A percentile compares a stretch with the other conserved stretches of the same genome.
phyloP scores from a whole-genome alignment of 2,113 vertebrate species.

The Camelus bactrianus region DNA sequence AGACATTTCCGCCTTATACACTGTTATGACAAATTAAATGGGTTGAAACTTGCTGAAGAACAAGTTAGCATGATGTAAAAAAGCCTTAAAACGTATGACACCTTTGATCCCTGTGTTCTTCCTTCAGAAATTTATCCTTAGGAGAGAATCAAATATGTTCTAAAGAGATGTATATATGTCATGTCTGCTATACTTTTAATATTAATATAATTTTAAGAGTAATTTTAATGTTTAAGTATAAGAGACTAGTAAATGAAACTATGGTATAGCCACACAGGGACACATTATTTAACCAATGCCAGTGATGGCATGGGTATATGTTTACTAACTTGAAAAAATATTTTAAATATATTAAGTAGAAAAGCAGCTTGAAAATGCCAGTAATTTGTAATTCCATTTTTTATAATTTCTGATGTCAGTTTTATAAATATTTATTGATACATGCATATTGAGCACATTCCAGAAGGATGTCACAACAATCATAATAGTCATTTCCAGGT shows the following conservation, averaged over 20 bases:
- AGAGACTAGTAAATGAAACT: background rate
- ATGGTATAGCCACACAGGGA: background rate
- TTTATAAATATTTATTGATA: background rate
- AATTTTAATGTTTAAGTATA: background rate
- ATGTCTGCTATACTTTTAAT: background rate
- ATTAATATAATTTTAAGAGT: background rate
- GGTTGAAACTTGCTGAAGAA: background rate
- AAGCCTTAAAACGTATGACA: background rate
- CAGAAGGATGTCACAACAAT: background rate
- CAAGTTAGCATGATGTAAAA: background rate
- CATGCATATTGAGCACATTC: background rate
- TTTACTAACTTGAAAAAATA: background rate
- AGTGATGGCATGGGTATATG: background rate
- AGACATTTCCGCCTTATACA: background rate
- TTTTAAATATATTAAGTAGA: background rate
- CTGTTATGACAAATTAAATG: background rate
- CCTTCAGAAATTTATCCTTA: background rate
- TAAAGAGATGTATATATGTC: background rate
- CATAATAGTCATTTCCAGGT: background rate
- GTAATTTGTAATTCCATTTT: background rate
- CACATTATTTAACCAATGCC: background rate
- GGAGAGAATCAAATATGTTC: background rate
- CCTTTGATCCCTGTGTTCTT: background rate
- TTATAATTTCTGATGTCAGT: background rate
- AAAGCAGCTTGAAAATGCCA: background rate